Base-by-base conservation (phyloP, 2,888 invertebrate species). In the Bedellia somnulentella region DNA sequence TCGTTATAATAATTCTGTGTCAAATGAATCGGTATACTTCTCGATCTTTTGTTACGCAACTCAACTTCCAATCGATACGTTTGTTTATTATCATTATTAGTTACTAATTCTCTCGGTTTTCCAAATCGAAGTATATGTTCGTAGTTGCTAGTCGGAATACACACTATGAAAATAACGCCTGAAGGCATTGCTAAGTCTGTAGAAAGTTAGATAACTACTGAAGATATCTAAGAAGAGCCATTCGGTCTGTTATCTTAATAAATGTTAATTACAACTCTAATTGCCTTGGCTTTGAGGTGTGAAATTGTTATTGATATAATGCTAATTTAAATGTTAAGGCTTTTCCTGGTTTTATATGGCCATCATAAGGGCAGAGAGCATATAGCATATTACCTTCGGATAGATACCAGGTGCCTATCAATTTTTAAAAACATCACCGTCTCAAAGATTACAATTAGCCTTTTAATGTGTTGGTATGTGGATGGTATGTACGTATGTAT, bases 131-230 rank as follows among this genome's bases (percentile, higher is more conserved):
- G 40, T 24, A 79, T 71, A 45, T 83, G 81, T 54, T 86, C 86
- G 44, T 80, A 81, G 49, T 80, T 83, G 32, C 82, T 78, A 35
- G 85, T 83, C 5, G 86, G 86, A 42, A 86, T 82, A 46, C 81
- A 83, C 35, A 86, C 79, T 33, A 86, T 53, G 47, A 86, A 86
- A 36, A 86, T 78, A 4, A 86, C 85, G 39, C 85, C 85, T 3
- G 62, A 49, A 31, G 80, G 78, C 81, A 81, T 81, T 37, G 47
- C 48, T 15, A 22, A 5, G 12, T 17, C 11, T 15, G 11, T 17
- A 17, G 27, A 27, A 16, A 27, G 17, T 12, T 5, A 11, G 10
- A 17, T n/a, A 16, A 17, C 8, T 15, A 27, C 27, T 27, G 22
- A 28, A 22, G 21, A 4, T 10, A 18, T 8, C 11, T 6, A n/a